Conservation (phyloP, 2,797 vertebrate genomes). For the Arctocebus calabarensis region DNA sequence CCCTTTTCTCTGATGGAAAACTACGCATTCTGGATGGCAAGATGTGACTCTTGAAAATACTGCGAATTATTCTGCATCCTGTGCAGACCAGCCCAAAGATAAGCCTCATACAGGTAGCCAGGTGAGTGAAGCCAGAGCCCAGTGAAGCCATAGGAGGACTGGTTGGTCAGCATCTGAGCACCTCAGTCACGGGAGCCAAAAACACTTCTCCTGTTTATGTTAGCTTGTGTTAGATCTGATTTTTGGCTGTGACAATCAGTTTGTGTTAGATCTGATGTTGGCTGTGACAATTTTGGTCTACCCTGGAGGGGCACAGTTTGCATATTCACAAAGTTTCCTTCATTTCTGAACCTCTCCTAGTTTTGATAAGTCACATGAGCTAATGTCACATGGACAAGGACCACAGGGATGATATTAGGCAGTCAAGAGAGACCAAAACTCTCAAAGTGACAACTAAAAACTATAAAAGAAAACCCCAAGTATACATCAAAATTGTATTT, state of each 20-base stretch:
- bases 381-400: neutral
- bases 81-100: neutral
- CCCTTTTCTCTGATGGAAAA: neutral
- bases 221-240: conserved; percentile 5
- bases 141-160: neutral
- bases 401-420: neutral
- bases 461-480: neutral
- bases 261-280: conserved; percentile 28
- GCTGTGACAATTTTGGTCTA: neutral
- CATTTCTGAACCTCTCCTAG: neutral
- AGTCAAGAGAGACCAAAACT: neutral
- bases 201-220: neutral
- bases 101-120: neutral
- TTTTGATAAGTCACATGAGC: neutral
- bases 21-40: neutral
- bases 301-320: neutral
- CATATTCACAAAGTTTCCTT: neutral
- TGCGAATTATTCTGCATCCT: neutral
- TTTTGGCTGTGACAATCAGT: neutral
- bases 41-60: conserved; percentile 39
- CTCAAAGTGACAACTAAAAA: neutral
- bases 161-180: neutral
- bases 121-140: neutral
- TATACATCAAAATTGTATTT: conserved; percentile 1
- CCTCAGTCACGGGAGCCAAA: neutral